A percentile compares a stretch with the other conserved stretches of the same genome.
Evolutionary conservation across 2,888 invertebrate genomes (phyloP).

Genomic region (Oxytorus armatus): DNA sequence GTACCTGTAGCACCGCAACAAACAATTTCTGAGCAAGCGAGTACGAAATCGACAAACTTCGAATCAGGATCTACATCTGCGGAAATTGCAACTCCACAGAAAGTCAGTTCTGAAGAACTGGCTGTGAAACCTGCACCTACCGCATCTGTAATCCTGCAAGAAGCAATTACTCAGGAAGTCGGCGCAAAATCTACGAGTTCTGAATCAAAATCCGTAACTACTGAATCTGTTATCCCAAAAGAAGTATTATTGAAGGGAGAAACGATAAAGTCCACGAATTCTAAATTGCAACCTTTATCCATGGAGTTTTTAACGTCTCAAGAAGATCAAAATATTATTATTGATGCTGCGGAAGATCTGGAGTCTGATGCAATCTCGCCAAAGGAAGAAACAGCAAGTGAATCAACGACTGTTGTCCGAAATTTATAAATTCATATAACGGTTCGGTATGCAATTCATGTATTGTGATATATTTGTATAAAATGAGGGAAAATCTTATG

Average conservation of each 20-base stretch:
- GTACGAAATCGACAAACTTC: not conserved
- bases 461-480: constrained; percentile 31
- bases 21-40: not conserved
- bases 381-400: not conserved
- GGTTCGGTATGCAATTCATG: not conserved
- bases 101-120: not conserved
- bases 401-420: not conserved
- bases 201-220: not conserved
- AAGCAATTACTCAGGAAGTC: too few species aligned
- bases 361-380: not conserved
- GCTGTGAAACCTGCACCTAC: not conserved
- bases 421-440: not conserved
- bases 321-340: not conserved
- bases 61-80: not conserved
- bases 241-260: not conserved
- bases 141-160: not conserved
- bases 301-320: not conserved
- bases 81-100: not conserved
- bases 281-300: not conserved
- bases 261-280: not conserved
- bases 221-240: not conserved
- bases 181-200: not conserved
- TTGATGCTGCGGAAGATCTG: not conserved
- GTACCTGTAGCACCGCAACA: not conserved
- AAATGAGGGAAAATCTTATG: not conserved